These are phyloP conservation scores for Chorisops tibialis DNA, from an alignment of 2,888 invertebrate genomes.

Conservation along the genomic window DNA sequence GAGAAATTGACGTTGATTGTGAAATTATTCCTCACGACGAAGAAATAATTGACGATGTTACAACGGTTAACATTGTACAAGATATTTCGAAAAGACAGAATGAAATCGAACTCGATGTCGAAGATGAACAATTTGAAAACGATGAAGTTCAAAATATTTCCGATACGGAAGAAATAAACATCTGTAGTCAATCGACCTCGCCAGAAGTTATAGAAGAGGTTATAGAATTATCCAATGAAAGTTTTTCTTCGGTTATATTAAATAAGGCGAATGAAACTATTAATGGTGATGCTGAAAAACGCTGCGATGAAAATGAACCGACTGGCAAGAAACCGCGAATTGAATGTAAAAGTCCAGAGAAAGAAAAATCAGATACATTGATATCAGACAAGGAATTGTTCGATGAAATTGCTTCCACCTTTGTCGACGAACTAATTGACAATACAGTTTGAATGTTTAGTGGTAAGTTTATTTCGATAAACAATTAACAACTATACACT, in stretches of 20 bases:
- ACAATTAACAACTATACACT: neutral
- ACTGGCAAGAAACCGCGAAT: too few species aligned
- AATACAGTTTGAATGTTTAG: constrained; percentile 2
- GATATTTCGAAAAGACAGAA: constrained; percentile 1
- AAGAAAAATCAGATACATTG: neutral
- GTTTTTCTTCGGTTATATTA: too few species aligned
- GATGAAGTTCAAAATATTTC: constrained; percentile 20
- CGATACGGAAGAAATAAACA: constrained; percentile 1
- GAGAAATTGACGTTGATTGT: neutral
- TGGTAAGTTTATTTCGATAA: neutral
- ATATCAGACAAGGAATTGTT: constrained; percentile 1
- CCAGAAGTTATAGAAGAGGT: neutral
- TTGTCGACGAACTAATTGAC: constrained; percentile 18
- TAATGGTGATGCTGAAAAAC: too few species aligned
- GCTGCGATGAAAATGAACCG: too few species aligned
- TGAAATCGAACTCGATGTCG: neutral
- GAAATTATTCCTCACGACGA: neutral
- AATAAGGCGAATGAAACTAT: too few species aligned
- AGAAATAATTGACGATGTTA: too few species aligned
- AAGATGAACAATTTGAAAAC: neutral
- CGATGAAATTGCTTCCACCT: constrained; percentile 5
- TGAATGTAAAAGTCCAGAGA: too few species aligned
- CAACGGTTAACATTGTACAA: too few species aligned
- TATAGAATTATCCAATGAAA: neutral
- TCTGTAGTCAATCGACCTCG: neutral